A percentile compares a stretch with the other conserved stretches of the same genome.
phyloP scores from a whole-genome alignment of 2,113 vertebrate species.

The Vulpes vulpes region DNA sequence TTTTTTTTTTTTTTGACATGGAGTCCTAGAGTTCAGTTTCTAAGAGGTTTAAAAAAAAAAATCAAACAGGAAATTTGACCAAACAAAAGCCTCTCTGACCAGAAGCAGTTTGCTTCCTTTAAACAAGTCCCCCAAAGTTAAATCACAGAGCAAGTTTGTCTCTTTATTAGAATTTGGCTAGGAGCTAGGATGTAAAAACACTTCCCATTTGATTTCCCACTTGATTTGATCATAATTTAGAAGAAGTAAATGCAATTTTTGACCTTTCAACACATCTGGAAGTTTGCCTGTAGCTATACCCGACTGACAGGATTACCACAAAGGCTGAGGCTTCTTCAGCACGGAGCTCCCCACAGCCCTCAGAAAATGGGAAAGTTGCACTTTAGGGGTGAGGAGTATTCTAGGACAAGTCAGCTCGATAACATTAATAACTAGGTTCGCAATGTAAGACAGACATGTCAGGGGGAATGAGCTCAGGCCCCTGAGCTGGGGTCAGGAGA shows the following conservation, averaged over 20 bases:
- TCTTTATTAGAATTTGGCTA: slow-evolving; percentile 79
- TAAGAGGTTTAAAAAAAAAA: slow-evolving; percentile 68
- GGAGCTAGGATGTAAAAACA: slow-evolving; percentile 48
- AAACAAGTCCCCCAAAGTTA: slow-evolving; percentile 68
- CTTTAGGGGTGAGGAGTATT: slow-evolving; percentile 17
- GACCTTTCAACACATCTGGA: slow-evolving; percentile 75
- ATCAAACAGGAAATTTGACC: slow-evolving; percentile 63
- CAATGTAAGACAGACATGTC: neutral
- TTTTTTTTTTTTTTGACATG: slow-evolving; percentile 15
- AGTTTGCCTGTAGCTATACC: slow-evolving; percentile 24
- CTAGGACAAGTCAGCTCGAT: neutral
- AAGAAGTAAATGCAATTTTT: slow-evolving; percentile 73
- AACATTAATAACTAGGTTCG: slow-evolving; percentile 23
- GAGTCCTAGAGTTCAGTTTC: slow-evolving; percentile 65
- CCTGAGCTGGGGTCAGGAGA: neutral
- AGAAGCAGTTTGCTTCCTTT: slow-evolving; percentile 74
- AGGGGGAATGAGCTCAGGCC: neutral
- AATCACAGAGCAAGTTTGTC: slow-evolving; percentile 71
- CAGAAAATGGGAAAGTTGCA: slow-evolving; percentile 45
- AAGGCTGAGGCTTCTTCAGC: neutral
- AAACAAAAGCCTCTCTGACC: slow-evolving; percentile 67
- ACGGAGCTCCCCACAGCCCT: neutral
- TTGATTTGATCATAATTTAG: slow-evolving; percentile 79
- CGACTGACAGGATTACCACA: neutral
- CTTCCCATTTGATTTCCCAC: slow-evolving; percentile 59